phyloP scores from a whole-genome alignment of 2,113 vertebrate species.

The Lasiurus cinereus region DNA sequence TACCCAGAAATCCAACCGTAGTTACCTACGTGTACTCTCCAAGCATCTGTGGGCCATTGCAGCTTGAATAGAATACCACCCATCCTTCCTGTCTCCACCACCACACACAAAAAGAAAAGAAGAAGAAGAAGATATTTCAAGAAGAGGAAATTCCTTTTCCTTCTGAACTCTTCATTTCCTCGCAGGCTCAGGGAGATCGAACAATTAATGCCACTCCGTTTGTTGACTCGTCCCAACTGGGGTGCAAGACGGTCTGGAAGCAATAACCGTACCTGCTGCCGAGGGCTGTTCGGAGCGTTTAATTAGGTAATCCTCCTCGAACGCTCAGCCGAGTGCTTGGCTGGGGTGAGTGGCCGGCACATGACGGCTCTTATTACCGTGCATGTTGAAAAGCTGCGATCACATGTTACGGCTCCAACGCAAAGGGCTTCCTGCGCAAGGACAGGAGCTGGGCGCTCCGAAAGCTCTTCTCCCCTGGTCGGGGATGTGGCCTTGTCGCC shows the following conservation, averaged over 20 bases:
- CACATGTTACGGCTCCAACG: background rate
- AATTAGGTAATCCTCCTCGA: conserved; percentile 54
- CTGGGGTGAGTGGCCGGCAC: background rate
- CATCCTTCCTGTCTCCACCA: background rate
- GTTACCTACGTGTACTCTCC: background rate
- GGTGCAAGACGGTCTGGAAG: conserved; percentile 47
- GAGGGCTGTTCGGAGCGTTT: conserved; percentile 19
- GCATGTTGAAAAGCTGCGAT: conserved; percentile 50
- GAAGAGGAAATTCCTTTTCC: background rate
- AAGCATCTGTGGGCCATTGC: background rate
- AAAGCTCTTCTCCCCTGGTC: background rate
- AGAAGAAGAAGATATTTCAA: background rate
- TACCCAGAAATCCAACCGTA: background rate
- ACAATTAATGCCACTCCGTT: background rate
- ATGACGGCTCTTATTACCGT: background rate
- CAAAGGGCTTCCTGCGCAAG: background rate
- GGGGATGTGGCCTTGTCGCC: background rate
- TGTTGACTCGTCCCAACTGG: background rate
- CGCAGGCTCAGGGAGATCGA: background rate
- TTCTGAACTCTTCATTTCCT: background rate
- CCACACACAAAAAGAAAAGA: background rate
- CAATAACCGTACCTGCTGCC: conserved; percentile 7
- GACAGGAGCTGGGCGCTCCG: background rate
- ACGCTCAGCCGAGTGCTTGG: background rate
- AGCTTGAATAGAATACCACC: background rate